A percentile compares a stretch with the other conserved stretches of the same genome.
phyloP scores from a whole-genome alignment of 1,140 invertebrate genomes.

The Lepidotrigona ventralis region DNA sequence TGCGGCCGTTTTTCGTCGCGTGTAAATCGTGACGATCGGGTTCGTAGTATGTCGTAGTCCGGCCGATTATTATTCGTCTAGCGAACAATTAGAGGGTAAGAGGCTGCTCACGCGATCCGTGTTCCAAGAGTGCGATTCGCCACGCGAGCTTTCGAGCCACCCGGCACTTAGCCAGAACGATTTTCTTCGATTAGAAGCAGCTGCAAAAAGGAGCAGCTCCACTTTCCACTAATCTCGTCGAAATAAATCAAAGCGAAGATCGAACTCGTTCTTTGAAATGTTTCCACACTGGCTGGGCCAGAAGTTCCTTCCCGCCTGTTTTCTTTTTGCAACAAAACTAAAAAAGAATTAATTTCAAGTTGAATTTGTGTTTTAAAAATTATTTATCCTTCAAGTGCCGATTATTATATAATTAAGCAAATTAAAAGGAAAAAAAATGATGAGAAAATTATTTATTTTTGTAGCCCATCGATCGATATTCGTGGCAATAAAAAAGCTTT shows the following conservation, averaged over 20 bases:
- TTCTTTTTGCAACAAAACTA: too few species aligned
- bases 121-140: neutral
- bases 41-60: neutral
- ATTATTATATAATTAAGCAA: too few species aligned
- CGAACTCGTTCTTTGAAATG: neutral
- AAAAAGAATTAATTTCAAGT: too few species aligned
- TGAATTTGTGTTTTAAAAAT: too few species aligned
- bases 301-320: too few species aligned
- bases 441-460: too few species aligned
- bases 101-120: neutral
- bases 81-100: conserved; percentile 11
- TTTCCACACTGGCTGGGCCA: neutral
- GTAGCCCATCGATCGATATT: too few species aligned
- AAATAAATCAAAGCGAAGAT: neutral
- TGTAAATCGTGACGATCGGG: conserved; percentile 12
- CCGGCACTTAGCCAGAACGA: neutral
- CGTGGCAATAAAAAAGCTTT: too few species aligned
- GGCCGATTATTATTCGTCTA: conserved; percentile 12
- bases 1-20: neutral
- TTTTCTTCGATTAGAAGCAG: neutral
- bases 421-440: too few species aligned
- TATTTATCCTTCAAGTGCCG: too few species aligned
- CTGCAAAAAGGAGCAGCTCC: neutral
- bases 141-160: neutral
- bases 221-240: neutral